Conservation (phyloP, 2,888 invertebrate genomes). For the Diadromus collaris region DNA sequence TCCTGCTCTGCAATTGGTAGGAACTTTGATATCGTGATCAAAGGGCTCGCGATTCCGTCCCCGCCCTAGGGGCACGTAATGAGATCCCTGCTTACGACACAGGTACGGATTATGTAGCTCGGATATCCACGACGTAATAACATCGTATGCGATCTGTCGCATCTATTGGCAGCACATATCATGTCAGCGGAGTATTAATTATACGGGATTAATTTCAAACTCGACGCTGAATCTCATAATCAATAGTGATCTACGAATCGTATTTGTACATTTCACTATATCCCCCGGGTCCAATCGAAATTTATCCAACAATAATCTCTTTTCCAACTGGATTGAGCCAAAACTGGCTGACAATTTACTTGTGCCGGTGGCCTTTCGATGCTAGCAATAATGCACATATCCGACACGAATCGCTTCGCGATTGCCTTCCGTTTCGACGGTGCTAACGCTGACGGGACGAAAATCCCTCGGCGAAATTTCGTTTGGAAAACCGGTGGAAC, state of each 20-base stretch:
- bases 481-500: slow-evolving; percentile 12
- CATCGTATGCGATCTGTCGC: background rate
- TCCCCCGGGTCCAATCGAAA: background rate
- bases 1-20: background rate
- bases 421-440: slow-evolving; percentile 8
- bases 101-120: background rate
- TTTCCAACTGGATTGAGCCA: slow-evolving; percentile 9
- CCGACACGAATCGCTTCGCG: background rate
- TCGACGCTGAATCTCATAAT: background rate
- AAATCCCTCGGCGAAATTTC: slow-evolving; percentile 5
- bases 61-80: slow-evolving; percentile 21
- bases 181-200: slow-evolving; percentile 1
- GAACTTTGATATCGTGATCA: slow-evolving; percentile 26
- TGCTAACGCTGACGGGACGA: slow-evolving; percentile 1
- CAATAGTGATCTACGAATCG: background rate
- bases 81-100: slow-evolving; percentile 18
- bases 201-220: background rate
- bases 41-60: slow-evolving; percentile 24
- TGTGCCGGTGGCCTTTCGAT: background rate
- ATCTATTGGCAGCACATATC: background rate
- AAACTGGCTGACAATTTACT: background rate
- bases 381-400: background rate
- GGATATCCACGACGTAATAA: slow-evolving; percentile 10
- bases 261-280: background rate
- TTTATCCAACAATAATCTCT: slow-evolving; percentile 14